Evolutionary conservation across 2,797 vertebrate genomes (phyloP).

Genomic region (Pogoniulus pusillus): DNA sequence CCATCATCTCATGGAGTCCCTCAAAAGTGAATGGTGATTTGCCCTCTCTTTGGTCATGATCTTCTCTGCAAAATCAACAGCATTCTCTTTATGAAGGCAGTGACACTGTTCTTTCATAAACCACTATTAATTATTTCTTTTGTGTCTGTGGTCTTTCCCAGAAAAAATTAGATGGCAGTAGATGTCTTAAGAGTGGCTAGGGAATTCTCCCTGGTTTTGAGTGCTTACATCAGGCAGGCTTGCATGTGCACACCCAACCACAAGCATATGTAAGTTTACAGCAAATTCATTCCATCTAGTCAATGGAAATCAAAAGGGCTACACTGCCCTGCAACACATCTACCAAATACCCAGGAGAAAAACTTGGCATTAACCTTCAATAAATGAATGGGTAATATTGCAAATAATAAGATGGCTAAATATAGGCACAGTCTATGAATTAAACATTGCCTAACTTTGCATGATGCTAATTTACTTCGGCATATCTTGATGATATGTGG

Average conservation of each 20-base stretch:
- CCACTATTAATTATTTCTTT: not conserved
- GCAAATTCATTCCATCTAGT: not conserved
- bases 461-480: slow-evolving; percentile 71
- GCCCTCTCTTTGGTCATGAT: not conserved
- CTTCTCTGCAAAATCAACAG: slow-evolving; percentile 32
- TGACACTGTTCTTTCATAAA: slow-evolving; percentile 23
- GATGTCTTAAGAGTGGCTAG: not conserved
- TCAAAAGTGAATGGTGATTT: not conserved
- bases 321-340: slow-evolving; percentile 11
- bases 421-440: slow-evolving; percentile 69
- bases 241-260: not conserved
- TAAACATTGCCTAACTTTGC: slow-evolving; percentile 70
- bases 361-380: slow-evolving; percentile 67
- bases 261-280: not conserved
- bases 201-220: slow-evolving; percentile 2
- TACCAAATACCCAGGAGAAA: slow-evolving; percentile 56
- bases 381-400: slow-evolving; percentile 67
- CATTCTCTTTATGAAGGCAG: not conserved
- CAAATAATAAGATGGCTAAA: slow-evolving; percentile 67
- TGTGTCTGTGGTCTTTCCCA: not conserved
- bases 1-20: not conserved
- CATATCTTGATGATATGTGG: slow-evolving; percentile 55
- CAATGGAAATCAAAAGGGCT: slow-evolving; percentile 44
- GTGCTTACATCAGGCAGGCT: not conserved
- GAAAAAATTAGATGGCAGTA: slow-evolving; percentile 6